phyloP scores from a whole-genome alignment of 2,113 vertebrate genomes.

The Pseudorhombus dupliciocellatus region DNA sequence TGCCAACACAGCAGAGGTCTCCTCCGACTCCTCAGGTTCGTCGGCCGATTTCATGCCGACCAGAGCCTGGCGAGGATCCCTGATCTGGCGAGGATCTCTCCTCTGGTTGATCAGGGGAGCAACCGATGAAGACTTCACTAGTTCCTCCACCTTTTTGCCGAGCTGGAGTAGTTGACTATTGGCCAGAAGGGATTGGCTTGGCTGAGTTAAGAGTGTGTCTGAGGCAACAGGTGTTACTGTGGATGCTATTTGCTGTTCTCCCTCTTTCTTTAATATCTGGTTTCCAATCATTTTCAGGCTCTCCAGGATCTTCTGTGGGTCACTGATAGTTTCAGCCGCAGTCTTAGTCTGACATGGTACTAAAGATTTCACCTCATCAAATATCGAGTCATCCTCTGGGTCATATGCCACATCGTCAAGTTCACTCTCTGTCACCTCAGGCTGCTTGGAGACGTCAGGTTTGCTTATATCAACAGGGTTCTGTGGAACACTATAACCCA shows the following conservation, averaged over 20 bases:
- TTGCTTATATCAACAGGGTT: conserved; percentile 64
- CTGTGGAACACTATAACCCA: conserved; percentile 77
- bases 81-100: conserved; percentile 86
- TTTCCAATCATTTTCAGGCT: conserved; percentile 91
- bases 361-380: conserved; percentile 90
- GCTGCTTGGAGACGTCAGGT: conserved; percentile 62
- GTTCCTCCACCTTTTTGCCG: conserved; percentile 83
- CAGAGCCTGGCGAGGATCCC: conserved; percentile 87
- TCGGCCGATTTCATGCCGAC: conserved; percentile 72
- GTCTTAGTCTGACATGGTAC: conserved; percentile 79
- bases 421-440: conserved; percentile 54
- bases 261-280: conserved; percentile 86
- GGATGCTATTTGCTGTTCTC: conserved; percentile 84
- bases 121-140: conserved; percentile 69
- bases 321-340: conserved; percentile 57
- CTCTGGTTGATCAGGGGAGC: conserved; percentile 80
- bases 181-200: conserved; percentile 82
- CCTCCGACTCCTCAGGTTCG: conserved; percentile 68
- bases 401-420: conserved; percentile 94
- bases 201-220: conserved; percentile 86
- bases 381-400: conserved; percentile 95
- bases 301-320: conserved; percentile 89
- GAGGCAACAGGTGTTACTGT: conserved; percentile 75
- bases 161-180: conserved; percentile 84
- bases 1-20: conserved; percentile 28